These are phyloP conservation scores for Mastomys natalensis DNA, from an alignment of 2,113 vertebrate genomes.

Conservation along the genomic window DNA sequence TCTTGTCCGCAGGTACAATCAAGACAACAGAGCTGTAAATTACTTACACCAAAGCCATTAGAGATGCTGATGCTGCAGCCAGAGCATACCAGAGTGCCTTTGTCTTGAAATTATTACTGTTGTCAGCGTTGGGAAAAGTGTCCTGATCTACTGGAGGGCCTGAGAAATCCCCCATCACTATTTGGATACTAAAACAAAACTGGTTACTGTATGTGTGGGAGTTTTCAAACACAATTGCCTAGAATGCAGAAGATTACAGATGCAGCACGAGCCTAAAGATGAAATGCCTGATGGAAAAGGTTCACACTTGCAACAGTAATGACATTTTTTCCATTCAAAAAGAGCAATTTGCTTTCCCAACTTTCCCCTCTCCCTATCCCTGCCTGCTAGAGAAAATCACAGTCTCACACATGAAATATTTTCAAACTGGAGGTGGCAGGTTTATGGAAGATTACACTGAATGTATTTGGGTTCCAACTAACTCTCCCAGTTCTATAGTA, in stretches of 20 bases:
- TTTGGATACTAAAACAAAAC: conserved; percentile 55
- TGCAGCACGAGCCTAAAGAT: conserved; percentile 54
- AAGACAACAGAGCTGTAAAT: neutral
- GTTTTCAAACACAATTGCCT: neutral
- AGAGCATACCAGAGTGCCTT: neutral
- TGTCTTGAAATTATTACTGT: neutral
- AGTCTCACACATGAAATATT: conserved; percentile 65
- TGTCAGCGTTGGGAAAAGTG: conserved; percentile 11
- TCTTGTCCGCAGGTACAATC: neutral
- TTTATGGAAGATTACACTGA: conserved; percentile 82
- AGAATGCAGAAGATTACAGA: neutral
- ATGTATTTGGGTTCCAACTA: conserved; percentile 70
- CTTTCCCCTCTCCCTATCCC: conserved; percentile 68
- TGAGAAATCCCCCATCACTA: neutral
- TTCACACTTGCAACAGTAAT: conserved; percentile 63
- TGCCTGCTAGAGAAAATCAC: conserved; percentile 67
- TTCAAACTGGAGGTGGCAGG: conserved; percentile 78
- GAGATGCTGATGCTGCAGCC: neutral
- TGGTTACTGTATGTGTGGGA: conserved; percentile 35
- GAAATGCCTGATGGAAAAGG: conserved; percentile 63
- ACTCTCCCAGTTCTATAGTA: conserved; percentile 65
- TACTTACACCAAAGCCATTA: neutral
- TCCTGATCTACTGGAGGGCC: neutral
- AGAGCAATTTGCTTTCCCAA: conserved; percentile 75
- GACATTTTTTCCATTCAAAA: conserved; percentile 65